phyloP scores from a whole-genome alignment of 2,888 invertebrate species.

The Trilocha varians region DNA sequence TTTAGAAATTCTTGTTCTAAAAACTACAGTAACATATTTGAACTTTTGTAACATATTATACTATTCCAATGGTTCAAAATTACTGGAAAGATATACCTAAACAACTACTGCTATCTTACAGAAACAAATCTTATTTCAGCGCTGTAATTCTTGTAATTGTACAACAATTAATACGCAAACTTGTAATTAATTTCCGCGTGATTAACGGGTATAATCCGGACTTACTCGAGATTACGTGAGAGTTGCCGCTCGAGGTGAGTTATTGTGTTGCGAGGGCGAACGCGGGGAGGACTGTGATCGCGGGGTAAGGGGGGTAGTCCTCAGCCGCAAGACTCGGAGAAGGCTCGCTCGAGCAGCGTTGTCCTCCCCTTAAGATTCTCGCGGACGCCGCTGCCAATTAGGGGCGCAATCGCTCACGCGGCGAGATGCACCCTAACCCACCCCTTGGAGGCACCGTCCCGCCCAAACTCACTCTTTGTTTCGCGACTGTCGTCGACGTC shows the following conservation, averaged over 20 bases:
- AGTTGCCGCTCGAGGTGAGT: constrained; percentile 57
- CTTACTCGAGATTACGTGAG: constrained; percentile 69
- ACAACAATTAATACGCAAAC: constrained; percentile 70
- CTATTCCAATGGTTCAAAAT: too few relatives aligned
- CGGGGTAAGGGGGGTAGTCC: constrained; percentile 35
- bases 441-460: constrained; percentile 24
- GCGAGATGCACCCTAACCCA: constrained; percentile 38
- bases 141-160: constrained; percentile 61
- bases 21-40: too few relatives aligned
- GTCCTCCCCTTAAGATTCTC: constrained; percentile 74
- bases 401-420: constrained; percentile 73
- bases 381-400: constrained; percentile 74
- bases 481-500: constrained; percentile 32
- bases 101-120: background rate
- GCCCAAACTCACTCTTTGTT: constrained; percentile 52
- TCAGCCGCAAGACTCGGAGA: constrained; percentile 57
- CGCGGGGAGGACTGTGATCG: constrained; percentile 25
- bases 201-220: constrained; percentile 71
- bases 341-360: constrained; percentile 54
- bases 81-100: too few relatives aligned
- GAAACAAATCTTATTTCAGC: constrained; percentile 21
- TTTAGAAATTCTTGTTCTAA: too few relatives aligned
- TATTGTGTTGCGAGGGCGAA: constrained; percentile 56
- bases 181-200: constrained; percentile 72
- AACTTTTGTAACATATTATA: too few relatives aligned